Conservation (phyloP, 2,888 invertebrate genomes). For the Nephrotoma guestfalica region DNA sequence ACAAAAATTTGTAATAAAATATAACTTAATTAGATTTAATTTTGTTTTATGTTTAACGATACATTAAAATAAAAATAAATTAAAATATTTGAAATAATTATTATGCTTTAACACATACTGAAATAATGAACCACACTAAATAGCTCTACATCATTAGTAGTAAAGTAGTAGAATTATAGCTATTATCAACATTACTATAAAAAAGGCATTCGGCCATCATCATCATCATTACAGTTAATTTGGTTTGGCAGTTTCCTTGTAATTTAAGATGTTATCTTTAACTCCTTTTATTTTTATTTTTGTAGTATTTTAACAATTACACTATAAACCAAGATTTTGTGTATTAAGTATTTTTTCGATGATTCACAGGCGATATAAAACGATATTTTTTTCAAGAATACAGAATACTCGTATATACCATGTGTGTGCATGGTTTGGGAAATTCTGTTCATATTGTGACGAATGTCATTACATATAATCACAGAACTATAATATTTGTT, state of each 20-base stretch:
- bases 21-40: background rate
- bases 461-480: too few relatives aligned
- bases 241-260: background rate
- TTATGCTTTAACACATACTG: background rate
- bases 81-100: background rate
- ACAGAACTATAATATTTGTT: too few relatives aligned
- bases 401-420: too few relatives aligned
- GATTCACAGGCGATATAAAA: too few relatives aligned
- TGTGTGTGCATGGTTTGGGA: too few relatives aligned
- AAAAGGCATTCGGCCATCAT: background rate
- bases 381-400: too few relatives aligned
- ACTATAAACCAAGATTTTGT: background rate
- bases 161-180: background rate
- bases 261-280: background rate
- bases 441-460: too few relatives aligned
- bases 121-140: background rate
- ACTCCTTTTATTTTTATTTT: background rate
- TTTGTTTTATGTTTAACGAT: background rate
- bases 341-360: too few relatives aligned
- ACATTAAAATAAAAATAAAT: background rate
- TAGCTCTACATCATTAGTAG: background rate
- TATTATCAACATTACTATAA: background rate
- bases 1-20: background rate
- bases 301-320: background rate
- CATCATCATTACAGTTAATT: background rate